Base-by-base conservation (phyloP, 2,888 invertebrate genomes). In the Melanophora roralis region DNA sequence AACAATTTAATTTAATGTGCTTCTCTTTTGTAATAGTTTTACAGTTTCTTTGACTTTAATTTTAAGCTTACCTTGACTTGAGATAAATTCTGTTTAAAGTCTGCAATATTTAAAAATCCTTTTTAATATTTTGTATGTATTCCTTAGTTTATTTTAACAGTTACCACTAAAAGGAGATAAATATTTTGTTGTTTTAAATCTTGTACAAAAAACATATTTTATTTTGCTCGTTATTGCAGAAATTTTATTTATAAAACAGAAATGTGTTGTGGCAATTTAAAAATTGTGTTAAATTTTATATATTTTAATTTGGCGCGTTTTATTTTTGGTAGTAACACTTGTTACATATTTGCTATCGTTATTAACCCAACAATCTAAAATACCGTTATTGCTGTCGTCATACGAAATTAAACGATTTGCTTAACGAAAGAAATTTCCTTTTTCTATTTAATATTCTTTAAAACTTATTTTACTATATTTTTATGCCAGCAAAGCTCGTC, bases 401-500 rank as follows among this genome's bases (percentile, higher is more conserved):
- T 43, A 19, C 16, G 40, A 53, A 36, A 23, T 2, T 14, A 69
- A 60, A 40, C 49, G 3, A 19, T 34, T 68, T 21, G 23, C 4
- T 40, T 71, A 38, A 16, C 43, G 1, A 21, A 5, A 49, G 23
- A 23, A 49, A 34, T 16, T 14, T 32, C 14, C 1, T 8, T 19
- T 38, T 40, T 45, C 6, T 53, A 16, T 12, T 32, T 32, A 14
- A 32, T n/a, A 36, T 27, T 36, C n/a, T n/a, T n/a, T n/a, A n/a
- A n/a, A n/a, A n/a, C n/a, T 45, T 64, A 21, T 1, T 21, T 19
- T 62, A 34, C 45, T 36, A 32, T 45, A 3, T 53, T 23, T 23
- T 36, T 3, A 3, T 72, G 74, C 82, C 78, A 82, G 79, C 78
- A 87, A 88, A 84, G 86, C 87, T 79, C 87, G 86, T 86, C 89